phyloP scores from a whole-genome alignment of 2,113 vertebrate species.

The Scomber japonicus region DNA sequence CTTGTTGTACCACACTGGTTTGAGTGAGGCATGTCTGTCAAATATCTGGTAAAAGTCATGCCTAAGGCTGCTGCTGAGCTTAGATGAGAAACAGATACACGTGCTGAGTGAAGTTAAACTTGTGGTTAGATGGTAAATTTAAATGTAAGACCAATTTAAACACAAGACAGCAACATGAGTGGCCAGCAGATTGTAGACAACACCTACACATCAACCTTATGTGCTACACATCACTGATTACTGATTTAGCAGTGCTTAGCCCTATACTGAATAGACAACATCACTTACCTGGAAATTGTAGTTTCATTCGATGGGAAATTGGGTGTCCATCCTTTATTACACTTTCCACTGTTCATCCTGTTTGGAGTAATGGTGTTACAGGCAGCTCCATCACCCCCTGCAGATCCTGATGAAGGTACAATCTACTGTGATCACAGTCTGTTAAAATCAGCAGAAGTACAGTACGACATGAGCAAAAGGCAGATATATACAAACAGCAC shows the following conservation, averaged over 20 bases:
- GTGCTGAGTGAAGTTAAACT: background rate
- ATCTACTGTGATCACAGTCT: background rate
- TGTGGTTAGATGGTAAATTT: background rate
- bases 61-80: constrained; percentile 55
- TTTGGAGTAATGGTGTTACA: background rate
- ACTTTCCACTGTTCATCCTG: background rate
- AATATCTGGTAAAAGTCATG: constrained; percentile 65
- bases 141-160: background rate
- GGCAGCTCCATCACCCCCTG: background rate
- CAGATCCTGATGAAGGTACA: background rate
- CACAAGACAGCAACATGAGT: background rate
- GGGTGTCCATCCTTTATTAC: background rate
- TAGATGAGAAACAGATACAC: constrained; percentile 44
- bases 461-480: background rate
- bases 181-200: background rate
- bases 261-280: background rate
- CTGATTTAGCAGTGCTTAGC: too few species aligned
- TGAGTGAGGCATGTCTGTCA: constrained; percentile 77
- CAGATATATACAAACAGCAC: too few species aligned
- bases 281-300: background rate
- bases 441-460: background rate
- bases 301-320: background rate
- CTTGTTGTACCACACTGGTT: constrained; percentile 72
- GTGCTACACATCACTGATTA: background rate
- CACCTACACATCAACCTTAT: background rate